Evolutionary conservation across 2,888 invertebrate genomes (phyloP), one percentile per base, ranked within the genome.

Genomic region (Drosophila sordidapex): DNA sequence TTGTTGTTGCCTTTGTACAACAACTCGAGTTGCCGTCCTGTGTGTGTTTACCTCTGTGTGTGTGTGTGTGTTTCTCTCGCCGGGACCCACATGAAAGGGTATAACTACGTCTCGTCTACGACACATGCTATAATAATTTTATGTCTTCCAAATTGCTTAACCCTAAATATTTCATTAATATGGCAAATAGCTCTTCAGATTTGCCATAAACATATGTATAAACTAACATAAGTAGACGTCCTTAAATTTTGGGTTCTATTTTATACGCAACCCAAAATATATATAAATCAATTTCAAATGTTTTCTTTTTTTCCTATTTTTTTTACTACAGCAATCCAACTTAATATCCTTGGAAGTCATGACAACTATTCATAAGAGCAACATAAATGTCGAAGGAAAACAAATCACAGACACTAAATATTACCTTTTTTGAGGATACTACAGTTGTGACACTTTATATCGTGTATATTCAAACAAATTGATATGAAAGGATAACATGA

Each of bases 41-140:
- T 56, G 13, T 38, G 18, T 33, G 18, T 1, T 7, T n/a, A 25
- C 21, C 27, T 29, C 15, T n/a, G 49, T 49, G 48, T 48, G 46
- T 43, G 43, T 21, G 21, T 15, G 5, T 27, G 27, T 27, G 27
- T 10, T 6, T 29, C n/a, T 51, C n/a, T 51, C 11, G n/a, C 1
- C n/a, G 21, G 27, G 35, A 52, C 31, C 40, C 11, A n/a, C 15
- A 25, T 33, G 18, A 73, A 83, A 74, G 76, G 74, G 74, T 84
- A 69, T 57, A 58, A 70, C 76, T 75, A 60, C 64, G 70, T 4
- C 29, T 68, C 48, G 40, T 59, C 51, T 81, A 53, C 68, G 77
- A 80, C 78, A 80, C 60, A 83, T 69, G 69, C 51, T 65, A 63
- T 72, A 58, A 67, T 81, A 83, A 82, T 77, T 75, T 82, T 74